Conservation (phyloP, 2,888 invertebrate genomes). For the Morpho helenor region DNA sequence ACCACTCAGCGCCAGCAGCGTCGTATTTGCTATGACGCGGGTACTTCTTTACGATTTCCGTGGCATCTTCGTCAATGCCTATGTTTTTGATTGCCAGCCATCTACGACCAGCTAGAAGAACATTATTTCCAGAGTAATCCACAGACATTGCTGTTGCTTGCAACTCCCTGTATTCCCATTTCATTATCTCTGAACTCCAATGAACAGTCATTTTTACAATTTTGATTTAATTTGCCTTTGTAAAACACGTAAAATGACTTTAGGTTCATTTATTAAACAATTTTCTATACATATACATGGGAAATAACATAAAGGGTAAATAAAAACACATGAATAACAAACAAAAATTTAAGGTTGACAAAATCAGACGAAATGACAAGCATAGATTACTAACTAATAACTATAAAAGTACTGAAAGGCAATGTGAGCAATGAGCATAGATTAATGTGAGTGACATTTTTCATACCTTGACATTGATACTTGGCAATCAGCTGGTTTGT, state of each 20-base stretch:
- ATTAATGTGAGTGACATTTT: no score
- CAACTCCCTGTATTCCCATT: constrained; percentile 89
- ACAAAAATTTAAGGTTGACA: not conserved
- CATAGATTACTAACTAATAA: no score
- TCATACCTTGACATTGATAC: constrained; percentile 1
- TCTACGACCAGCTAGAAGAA: constrained; percentile 89
- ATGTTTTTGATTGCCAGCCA: constrained; percentile 88
- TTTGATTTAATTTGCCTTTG: not conserved
- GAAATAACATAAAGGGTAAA: constrained; percentile 5
- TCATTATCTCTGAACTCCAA: constrained; percentile 74
- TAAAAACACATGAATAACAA: constrained; percentile 2
- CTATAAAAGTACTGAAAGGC: no score
- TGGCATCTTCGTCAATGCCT: constrained; percentile 83
- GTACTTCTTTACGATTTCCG: constrained; percentile 86
- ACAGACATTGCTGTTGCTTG: constrained; percentile 96
- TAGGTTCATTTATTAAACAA: constrained; percentile 1
- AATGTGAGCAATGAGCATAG: no score
- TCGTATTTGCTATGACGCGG: constrained; percentile 95
- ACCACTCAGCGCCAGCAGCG: constrained; percentile 95
- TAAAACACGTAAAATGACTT: not conserved
- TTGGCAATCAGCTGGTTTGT: constrained; percentile 19
- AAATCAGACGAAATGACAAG: no score
- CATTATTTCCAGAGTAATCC: constrained; percentile 90
- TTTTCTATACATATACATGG: not conserved
- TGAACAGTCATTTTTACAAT: constrained; percentile 57